Base-by-base conservation (phyloP, 2,888 invertebrate genomes). In the Xylota sylvarum region DNA sequence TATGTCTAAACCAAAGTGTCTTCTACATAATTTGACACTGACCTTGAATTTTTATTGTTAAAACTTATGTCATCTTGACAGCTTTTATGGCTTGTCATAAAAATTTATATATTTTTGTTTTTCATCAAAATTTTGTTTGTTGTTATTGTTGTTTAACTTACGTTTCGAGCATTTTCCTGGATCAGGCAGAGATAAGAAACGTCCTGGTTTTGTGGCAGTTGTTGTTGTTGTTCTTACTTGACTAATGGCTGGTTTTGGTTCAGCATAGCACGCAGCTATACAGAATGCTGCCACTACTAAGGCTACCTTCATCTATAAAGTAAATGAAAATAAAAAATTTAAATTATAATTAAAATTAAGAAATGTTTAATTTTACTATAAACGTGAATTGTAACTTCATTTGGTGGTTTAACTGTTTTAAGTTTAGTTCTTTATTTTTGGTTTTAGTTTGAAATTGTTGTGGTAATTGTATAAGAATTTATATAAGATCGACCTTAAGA, bases 111-210 rank as follows among this genome's bases (percentile, higher is more conserved):
- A n/a, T 9, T 5, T 23, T 12, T 7, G 10, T 7, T 23, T 27
- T 30, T 23, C 2, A 50, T 23, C 9, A 19, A 48, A 17, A 9
- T 19, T n/a, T n/a, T n/a, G n/a, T n/a, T 19, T 62, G 67, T 70
- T 89, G 19, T 10, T 23, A 10, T 43, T 73, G 67, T 89, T 48
- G 5, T 4, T 48, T 19, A 9, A 96, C 97, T 96, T 94, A 97
- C 97, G 95, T 93, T 94, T 96, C 88, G 96, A 94, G 93, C 97
- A 97, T 94, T 97, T 97, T 91, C 96, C 94, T 85, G 97, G 94
- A 87, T 94, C 94, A 56, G 97, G 97, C 89, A 97, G 94, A 64
- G 97, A 95, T 88, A 97, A 94, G 93, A 97, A 97, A 90, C 97
- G 94, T 90, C 97, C 97, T 12, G 97, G 96, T 91, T 96, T 95